Evolutionary conservation across 2,113 vertebrate genomes (phyloP), one percentile per base, ranked within the genome.

Genomic region (Syngnathoides biaculeatus): DNA sequence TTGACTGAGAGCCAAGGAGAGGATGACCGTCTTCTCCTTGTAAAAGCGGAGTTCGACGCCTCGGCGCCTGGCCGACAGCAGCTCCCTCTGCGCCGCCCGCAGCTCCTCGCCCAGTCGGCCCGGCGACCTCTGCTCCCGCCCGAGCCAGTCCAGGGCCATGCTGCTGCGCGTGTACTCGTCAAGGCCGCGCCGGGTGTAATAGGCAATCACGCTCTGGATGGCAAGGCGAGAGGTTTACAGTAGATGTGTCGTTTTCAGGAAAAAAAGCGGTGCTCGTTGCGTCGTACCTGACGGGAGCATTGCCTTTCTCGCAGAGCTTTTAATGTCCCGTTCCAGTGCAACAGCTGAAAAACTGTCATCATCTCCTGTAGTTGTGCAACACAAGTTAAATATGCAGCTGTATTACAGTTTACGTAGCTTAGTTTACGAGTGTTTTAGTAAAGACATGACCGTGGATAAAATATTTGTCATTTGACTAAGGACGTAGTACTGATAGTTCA

Each of bases 241-340:
- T 24, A 14, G n/a, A 64, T 11, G 64, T 27, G 35, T 48, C 24
- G 5, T 40, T 11, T 22, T 38, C 8, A 45, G 15, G 50, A 38
- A 20, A 14, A 59, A 19, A 56, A 27, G 19, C 12, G 38, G 11
- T 63, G 17, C 42, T 20, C 17, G 5, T 58, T 17, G 8, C 7
- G 39, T 43, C 8, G 43, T 86, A 95, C 94, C 93, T 95, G 93
- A 59, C 94, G 89, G 61, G 94, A 94, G 72, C 86, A 94, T 71
- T 92, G 92, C 4, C 89, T 92, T 70, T 95, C 89, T 74, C 92
- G 92, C 43, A 95, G 86, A 19, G 90, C 91, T 82, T 94, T 95
- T 35, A 95, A 88, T 30, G 91, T 95, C 80, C 93, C 92, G 4
- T 95, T 95, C 94, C 94, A 95, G 67, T 95, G 94, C 79, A 95